Base-by-base conservation (phyloP, 2,797 vertebrate species). In the Sebastiscus albofasciatus region DNA sequence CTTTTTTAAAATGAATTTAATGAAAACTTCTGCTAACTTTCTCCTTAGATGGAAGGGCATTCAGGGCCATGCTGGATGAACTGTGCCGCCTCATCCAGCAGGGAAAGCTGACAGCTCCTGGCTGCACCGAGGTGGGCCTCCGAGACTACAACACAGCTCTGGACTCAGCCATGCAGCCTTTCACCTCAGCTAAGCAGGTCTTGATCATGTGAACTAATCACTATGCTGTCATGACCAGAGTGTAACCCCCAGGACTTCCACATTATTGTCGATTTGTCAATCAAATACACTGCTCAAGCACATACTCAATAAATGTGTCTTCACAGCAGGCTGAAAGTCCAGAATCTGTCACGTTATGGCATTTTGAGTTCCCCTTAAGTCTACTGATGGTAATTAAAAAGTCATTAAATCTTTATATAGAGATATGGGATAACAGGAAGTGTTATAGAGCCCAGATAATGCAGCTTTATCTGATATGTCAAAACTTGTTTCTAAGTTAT, bases 151-250 rank as follows among this genome's bases (percentile, higher is more conserved):
- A 22, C 29, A 82, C 27, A 59, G 98, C 97, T 0, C 90, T 99
- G 89, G 93, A 95, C 24, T 68, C 91, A 8, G 91, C 97, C 46
- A 96, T 96, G 96, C 95, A 96, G 81, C 97, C 98, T 24, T 99
- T 96, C 31, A 54, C 87, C 2, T 98, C 97, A 26, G 90, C 94
- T 11, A 99, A 99, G 91, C 98, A 99, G 90, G 94, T 99, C 80
- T 94, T 99, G 4, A 89, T 97, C 67, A 94, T 99, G 96, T 97
- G 94, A n/a, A 12, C 3, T 31, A 20, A 42, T 14, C 31, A 18
- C 10, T 3, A 39, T 14, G 36, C 14, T 6, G 16, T 54, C 13
- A 31, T 49, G 42, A 36, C 7, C 64, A 24, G 4, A 14, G 61
- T 61, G 9, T 13, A 72, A 34, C 3, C 16, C 16, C 1, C 20